Evolutionary conservation across 1,140 invertebrate genomes (phyloP), one percentile per base, ranked within the genome.

Genomic region (Drosophila oshimai): DNA sequence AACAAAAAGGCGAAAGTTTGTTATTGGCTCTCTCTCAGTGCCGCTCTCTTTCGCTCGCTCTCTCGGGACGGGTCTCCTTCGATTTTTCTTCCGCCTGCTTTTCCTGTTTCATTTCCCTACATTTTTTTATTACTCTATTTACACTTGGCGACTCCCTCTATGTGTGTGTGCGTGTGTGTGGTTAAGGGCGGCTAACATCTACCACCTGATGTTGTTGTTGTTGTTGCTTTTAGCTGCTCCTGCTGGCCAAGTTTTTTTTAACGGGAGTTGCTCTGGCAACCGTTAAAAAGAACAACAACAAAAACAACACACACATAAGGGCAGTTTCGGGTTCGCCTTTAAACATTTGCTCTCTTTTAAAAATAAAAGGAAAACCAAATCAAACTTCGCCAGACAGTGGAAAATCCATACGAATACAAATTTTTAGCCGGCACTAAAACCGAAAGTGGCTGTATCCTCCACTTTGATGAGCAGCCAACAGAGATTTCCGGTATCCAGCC

Each of bases 1-100:
- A 84, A 86, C 71, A 80, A 84, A 74, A 86, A 62, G 79, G 74
- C 69, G 83, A 83, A 86, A 79, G 71, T 84, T 84, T 81, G 72
- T 80, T 84, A 42, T 83, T 64, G 41, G 49, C 47, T 58, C 62
- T 55, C 73, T 55, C 58, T 57, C 49, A 18, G 13, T 29, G 20
- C 31, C 20, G 31, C 20, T 44, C 46, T 53, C 42, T 44, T 15
- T 34, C 36, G 46, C 62, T 58, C 67, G 70, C 72, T 71, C 49
- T 60, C 49, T 33, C 51, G 51, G 71, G 71, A 50, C 45, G 61
- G 57, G 49, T 39, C 45, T 69, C 37, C 41, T 70, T 68, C 62
- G 64, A 62, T 50, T 71, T 71, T 60, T 41, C 67, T 71, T 69
- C 53, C 44, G 49, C 50, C 29, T 67, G 46, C 68, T 74, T 74